These are phyloP conservation scores for Amiota minor DNA, from an alignment of 2,888 invertebrate genomes.

Conservation along the genomic window DNA sequence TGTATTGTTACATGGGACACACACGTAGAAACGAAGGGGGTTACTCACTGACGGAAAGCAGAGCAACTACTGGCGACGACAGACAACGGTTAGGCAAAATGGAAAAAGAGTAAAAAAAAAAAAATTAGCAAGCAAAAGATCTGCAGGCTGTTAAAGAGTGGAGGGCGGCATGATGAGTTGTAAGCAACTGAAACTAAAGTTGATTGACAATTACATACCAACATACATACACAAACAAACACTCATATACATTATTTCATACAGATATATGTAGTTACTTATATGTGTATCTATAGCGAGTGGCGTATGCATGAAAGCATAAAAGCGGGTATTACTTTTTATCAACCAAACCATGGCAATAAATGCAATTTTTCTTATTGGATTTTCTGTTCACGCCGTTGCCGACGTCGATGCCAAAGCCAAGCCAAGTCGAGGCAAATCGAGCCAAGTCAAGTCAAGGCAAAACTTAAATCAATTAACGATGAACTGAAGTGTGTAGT, in stretches of 20 bases:
- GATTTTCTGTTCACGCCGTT: slow-evolving; percentile 1
- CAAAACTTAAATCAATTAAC: slow-evolving; percentile 14
- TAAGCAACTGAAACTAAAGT: neutral
- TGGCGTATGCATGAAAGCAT: neutral
- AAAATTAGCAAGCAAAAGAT: too few species aligned
- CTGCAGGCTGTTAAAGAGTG: neutral
- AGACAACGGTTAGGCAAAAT: too few species aligned
- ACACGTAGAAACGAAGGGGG: too few species aligned
- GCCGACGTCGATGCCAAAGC: slow-evolving; percentile 2
- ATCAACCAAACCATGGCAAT: neutral
- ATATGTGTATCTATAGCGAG: neutral
- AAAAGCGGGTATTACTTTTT: too few species aligned
- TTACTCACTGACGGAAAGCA: too few species aligned
- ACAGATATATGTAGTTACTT: neutral
- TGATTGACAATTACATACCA: neutral
- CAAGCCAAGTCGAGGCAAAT: neutral
- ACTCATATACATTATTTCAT: neutral
- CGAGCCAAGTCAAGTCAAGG: neutral
- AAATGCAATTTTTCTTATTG: slow-evolving; percentile 13
- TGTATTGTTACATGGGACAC: too few species aligned
- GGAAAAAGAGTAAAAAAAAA: too few species aligned
- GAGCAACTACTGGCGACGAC: too few species aligned
- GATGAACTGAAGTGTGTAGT: neutral
- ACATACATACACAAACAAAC: neutral
- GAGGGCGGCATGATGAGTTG: neutral